Percentiles rank a stretch among this genome's conserved stretches.
Evolutionary conservation across 2,113 vertebrate genomes (phyloP).

Genomic region (Blennius ocellaris): DNA sequence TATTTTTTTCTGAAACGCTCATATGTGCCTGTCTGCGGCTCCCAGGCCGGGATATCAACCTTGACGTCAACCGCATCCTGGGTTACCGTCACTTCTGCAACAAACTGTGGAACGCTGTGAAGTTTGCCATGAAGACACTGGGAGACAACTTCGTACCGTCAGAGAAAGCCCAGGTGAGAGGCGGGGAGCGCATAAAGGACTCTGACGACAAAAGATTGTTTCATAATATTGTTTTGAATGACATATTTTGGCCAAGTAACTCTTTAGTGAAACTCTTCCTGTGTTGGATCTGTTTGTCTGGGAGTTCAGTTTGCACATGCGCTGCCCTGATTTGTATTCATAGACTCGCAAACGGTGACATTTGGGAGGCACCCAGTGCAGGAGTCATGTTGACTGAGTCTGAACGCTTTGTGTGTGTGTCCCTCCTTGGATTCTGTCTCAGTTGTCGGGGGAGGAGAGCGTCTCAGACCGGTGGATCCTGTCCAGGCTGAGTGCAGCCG

Average conservation of each 20-base stretch:
- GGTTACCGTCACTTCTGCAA: conserved; percentile 96
- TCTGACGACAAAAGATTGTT: neutral
- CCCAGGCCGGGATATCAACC: conserved; percentile 92
- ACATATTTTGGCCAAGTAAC: conserved; percentile 5
- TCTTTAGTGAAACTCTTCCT: neutral
- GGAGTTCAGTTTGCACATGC: conserved; percentile 6
- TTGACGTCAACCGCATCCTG: conserved; percentile 93
- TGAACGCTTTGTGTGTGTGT: conserved; percentile 10
- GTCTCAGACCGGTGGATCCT: conserved; percentile 89
- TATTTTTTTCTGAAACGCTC: neutral
- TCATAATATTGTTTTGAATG: neutral
- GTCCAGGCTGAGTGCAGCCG: conserved; percentile 87
- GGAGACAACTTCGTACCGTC: conserved; percentile 86
- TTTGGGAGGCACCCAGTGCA: neutral
- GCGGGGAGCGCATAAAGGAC: neutral
- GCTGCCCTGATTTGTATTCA: conserved; percentile 18
- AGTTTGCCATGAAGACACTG: conserved; percentile 89
- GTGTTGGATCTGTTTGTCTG: neutral
- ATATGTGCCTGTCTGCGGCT: conserved; percentile 15
- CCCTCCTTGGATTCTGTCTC: neutral
- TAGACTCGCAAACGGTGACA: neutral
- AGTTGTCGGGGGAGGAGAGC: conserved; percentile 85
- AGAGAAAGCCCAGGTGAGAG: conserved; percentile 82
- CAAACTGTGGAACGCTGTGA: conserved; percentile 95
- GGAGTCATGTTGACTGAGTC: conserved; percentile 14